Conservation (phyloP, 2,113 vertebrate genomes). For the Colistium nudipinnis region DNA sequence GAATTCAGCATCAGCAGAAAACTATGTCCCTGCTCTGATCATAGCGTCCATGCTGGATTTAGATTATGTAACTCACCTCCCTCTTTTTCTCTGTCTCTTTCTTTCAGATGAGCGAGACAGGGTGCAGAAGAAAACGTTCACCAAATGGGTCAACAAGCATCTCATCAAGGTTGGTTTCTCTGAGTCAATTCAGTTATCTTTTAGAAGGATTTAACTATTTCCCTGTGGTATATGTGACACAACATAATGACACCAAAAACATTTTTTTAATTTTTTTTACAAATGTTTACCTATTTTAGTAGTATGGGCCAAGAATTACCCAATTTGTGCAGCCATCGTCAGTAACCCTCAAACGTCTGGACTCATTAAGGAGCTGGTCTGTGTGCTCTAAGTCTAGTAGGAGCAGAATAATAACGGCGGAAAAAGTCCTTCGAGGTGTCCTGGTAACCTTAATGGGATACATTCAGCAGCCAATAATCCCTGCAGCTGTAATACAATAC, state of each 20-base stretch:
- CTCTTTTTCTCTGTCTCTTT: conserved; percentile 4
- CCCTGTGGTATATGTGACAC: no score
- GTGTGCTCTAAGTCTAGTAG: background rate
- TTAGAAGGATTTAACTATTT: no score
- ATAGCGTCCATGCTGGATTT: background rate
- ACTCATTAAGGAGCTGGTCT: background rate
- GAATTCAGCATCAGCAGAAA: background rate
- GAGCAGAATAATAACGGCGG: background rate
- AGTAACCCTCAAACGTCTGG: background rate
- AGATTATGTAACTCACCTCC: conserved; percentile 38
- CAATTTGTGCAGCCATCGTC: no score
- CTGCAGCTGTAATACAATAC: background rate
- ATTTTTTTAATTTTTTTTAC: no score
- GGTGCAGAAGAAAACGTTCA: conserved; percentile 99
- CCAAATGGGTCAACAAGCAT: conserved; percentile 99
- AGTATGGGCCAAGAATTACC: no score
- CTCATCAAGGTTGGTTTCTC: conserved; percentile 91
- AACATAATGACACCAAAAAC: no score
- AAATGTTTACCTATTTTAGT: no score
- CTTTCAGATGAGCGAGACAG: conserved; percentile 94
- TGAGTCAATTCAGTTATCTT: background rate
- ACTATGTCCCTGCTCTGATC: no score
- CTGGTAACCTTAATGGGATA: no score
- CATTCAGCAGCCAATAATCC: no score
- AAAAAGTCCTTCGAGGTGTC: background rate